Evolutionary conservation across 2,113 vertebrate genomes (phyloP), one percentile per base, ranked within the genome.

Genomic region (Vulpes vulpes): DNA sequence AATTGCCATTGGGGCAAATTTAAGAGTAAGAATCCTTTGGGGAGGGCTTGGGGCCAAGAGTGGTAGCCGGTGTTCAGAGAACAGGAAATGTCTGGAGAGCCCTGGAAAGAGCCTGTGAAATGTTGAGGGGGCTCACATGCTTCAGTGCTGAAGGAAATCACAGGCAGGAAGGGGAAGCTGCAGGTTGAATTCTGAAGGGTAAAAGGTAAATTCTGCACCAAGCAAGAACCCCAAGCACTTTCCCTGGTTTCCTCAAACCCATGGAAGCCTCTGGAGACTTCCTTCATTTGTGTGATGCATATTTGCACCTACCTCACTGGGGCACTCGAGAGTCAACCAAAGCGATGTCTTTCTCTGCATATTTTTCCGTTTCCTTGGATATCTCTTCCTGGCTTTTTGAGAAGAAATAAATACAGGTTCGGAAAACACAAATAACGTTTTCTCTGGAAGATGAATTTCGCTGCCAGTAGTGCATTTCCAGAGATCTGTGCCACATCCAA

Each of bases 71-170:
- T 35, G 16, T 76, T 95, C 51, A 79, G 51, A 80, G 90, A 91
- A 84, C 9, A 88, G 53, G 78, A 92, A 87, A 35, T n/a, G 5
- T n/a, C 79, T 88, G 20, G 19, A 84, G 65, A 81, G 20, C n/a
- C 93, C 85, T 87, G 57, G 84, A 90, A 71, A 92, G 59, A 65
- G 43, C 22, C 59, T 86, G 51, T 78, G 92, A 82, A 64, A 69
- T 60, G 17, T 19, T 17, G 11, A 53, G n/a, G 64, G 62, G 49
- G 32, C 32, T 74, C 89, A 19, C 74, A 27, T n/a, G 27, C 32
- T 17, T 86, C 86, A 82, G 38, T 65, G 35, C 49, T 27, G 38
- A 69, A 84, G 85, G 73, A 91, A 62, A 16, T 65, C 23, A 11
- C 0, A 0, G 32, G 49, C 43, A 76, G 27, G 53, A 74, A 73